Evolutionary conservation across 2,113 vertebrate species (phyloP), one percentile per base, ranked within the genome.

Genomic region (Pelmatolapia mariae): DNA sequence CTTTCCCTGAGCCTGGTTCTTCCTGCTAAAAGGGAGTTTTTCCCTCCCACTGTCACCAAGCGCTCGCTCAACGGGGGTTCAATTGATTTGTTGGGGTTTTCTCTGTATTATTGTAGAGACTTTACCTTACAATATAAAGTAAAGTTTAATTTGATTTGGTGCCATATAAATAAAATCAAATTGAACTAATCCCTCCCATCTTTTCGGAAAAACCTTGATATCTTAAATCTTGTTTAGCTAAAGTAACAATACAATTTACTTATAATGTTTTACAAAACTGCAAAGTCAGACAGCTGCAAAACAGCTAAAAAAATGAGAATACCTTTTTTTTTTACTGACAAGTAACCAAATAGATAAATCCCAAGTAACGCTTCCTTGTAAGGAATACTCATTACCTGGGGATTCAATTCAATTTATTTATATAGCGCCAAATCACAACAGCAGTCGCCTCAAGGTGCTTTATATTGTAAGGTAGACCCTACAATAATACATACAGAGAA

Each of bases 51-150:
- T 13, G 2, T 66, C 61, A 66, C 61, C 61, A 66, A 66, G 2
- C 4, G 3, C 33, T 66, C 0, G 33, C 0, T 63, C 31, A 63
- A 29, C 1, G 0, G 10, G 11, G 18, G 10, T 19, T n/a, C 31
- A 36, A 3, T 7, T 36, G 61, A 66, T 66, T 63, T 36, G 61
- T 36, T 66, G 31, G 36, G 31, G 31, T 12, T 66, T 66, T n/a
- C 33, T 66, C 61, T 66, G 61, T 66, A 66, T 66, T 38, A 66
- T 22, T 66, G 33, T 38, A 38, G 33, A 38, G 61, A 36, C 31
- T 2, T 12, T 36, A 66, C 6, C 61, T 66, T 36, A 63, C 29
- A 61, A 61, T 33, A 33, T 33, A 19, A 36, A 4, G 29, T 63
- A 19, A 19, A n/a, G 18, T 38, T 36, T 66, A 0, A 36, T 66